A percentile compares a stretch with the other conserved stretches of the same genome.
Conservation (phyloP, 2,888 invertebrate species). For the Ennomos fuscantarius region DNA sequence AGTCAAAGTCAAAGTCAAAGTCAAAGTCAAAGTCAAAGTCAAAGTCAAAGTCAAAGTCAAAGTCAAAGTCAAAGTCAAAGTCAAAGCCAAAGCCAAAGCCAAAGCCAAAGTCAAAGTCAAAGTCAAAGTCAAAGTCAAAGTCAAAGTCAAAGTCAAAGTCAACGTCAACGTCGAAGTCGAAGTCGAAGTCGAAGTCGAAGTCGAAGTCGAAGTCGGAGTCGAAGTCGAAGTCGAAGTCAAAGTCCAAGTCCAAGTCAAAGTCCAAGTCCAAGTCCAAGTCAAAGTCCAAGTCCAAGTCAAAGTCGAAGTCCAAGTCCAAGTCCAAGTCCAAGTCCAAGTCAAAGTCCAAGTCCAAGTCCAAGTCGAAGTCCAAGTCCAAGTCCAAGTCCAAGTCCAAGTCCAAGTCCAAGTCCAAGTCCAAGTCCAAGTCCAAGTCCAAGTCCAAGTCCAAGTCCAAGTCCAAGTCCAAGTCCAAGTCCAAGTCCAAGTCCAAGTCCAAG, state of each 20-base stretch:
- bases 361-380: conserved; percentile 10
- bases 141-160: no score
- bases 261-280: neutral
- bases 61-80: no score
- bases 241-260: neutral
- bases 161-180: no score
- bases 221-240: no score
- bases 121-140: no score
- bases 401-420: conserved; percentile 8
- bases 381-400: conserved; percentile 13
- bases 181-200: neutral
- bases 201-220: neutral
- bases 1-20: no score
- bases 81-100: no score
- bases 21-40: no score
- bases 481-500: conserved; percentile 10
- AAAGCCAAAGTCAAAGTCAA: no score
- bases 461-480: conserved; percentile 8
- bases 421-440: conserved; percentile 11
- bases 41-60: no score
- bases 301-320: neutral
- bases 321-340: neutral
- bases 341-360: neutral
- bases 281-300: neutral
- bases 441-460: conserved; percentile 10